Conservation (phyloP, 2,888 invertebrate genomes). For the Tipula lateralis region DNA sequence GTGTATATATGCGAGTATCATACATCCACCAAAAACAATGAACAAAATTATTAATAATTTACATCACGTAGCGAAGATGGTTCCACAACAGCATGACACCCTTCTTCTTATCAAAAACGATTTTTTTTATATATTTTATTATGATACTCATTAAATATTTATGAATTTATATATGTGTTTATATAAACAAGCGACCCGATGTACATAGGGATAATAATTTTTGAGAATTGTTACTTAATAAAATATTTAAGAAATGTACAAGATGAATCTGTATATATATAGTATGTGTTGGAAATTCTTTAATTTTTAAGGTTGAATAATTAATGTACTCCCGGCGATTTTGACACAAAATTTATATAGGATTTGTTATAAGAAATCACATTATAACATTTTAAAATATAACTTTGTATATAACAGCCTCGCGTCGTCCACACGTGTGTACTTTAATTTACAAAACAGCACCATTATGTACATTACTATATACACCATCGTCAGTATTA, state of each 20-base stretch:
- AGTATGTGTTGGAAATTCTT: not conserved
- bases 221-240: not conserved
- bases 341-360: not conserved
- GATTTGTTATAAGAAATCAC: not conserved
- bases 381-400: not conserved
- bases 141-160: not conserved
- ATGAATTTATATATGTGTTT: too few relatives aligned
- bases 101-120: not conserved
- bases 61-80: not conserved
- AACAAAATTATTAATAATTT: not conserved
- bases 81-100: not conserved
- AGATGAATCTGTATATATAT: not conserved
- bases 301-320: not conserved
- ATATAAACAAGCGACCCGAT: not conserved
- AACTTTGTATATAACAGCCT: too few relatives aligned
- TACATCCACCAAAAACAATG: not conserved
- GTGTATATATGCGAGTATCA: not conserved
- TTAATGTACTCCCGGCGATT: not conserved
- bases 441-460: too few relatives aligned
- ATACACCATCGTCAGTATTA: not conserved
- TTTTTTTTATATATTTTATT: not conserved
- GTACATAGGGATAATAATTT: not conserved
- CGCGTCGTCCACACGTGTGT: too few relatives aligned
- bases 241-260: not conserved
- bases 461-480: not conserved